phyloP scores from a whole-genome alignment of 2,113 vertebrate genomes.

The Corapipo altera region DNA sequence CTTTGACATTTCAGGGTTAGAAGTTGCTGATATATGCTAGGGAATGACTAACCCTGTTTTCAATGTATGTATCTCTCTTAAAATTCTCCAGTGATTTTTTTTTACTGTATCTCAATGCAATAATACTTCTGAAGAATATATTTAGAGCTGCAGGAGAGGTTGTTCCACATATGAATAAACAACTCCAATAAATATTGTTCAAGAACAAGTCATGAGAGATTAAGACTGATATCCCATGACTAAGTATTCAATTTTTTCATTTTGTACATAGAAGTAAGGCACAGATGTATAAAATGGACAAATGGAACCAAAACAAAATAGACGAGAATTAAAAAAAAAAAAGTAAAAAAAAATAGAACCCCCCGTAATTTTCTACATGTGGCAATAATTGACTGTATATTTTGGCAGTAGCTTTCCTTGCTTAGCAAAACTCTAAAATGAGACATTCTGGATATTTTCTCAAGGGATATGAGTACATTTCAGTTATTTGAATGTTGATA shows the following conservation, averaged over 20 bases:
- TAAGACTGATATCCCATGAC: neutral
- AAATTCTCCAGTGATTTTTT: neutral
- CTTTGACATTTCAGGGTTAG: neutral
- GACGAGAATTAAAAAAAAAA: neutral
- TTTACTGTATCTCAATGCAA: neutral
- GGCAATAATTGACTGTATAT: neutral
- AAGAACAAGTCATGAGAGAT: neutral
- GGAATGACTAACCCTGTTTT: neutral
- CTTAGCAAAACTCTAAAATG: neutral
- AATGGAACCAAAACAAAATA: neutral
- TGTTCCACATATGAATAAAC: neutral
- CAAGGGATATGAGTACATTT: neutral
- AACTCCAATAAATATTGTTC: neutral
- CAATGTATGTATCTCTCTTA: neutral
- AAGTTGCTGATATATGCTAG: neutral
- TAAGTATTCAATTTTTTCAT: neutral
- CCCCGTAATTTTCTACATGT: neutral
- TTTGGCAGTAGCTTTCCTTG: neutral
- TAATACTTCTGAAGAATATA: neutral
- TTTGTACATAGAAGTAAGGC: neutral
- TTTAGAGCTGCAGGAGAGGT: neutral
- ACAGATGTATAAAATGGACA: neutral
- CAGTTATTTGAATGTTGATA: neutral
- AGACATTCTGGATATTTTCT: neutral
- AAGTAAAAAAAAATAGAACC: too few species aligned